Base-by-base conservation (phyloP, 2,888 invertebrate species). In the Lochmaea crataegi region DNA sequence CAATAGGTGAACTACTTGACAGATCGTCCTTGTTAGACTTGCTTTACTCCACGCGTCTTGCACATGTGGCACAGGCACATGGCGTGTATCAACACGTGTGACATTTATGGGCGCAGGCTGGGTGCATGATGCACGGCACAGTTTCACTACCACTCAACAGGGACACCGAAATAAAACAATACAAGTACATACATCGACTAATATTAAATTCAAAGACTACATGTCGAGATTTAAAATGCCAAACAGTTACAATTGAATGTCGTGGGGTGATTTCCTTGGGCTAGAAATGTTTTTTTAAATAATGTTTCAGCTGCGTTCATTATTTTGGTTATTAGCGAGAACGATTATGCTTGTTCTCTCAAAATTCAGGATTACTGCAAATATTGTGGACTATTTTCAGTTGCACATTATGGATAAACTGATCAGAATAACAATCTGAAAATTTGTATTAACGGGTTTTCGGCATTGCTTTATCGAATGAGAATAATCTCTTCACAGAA, bases 31-130 rank as follows among this genome's bases (percentile, higher is more conserved):
- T 75, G 75, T 72, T 71, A 69, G 64, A 72, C 64, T 68, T 63
- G 60, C 71, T 71, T 68, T 63, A 68, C 71, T 71, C 77, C 78
- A 79, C 79, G 77, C 75, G 77, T 75, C 76, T 74, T 72, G 73
- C 80, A 81, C 80, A 82, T 80, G 80, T 80, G 80, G 80, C 78
- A 76, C 80, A 78, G 80, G 80, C 78, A 78, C 80, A 78, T 79
- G 78, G 79, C 80, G 76, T 82, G 80, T 79, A 79, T 81, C 82
- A 80, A 80, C 82, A 82, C 82, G 82, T 81, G 82, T 82, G 83
- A 79, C 80, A 79, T 79, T 79, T 78, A 77, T 78, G 77, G 75
- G 77, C 79, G 76, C 76, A 80, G 76, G 75, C 77, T 78, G 75
- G 75, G 71, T 78, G 75, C 76, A 79, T 72, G 75, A 68, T 69